Base-by-base conservation (phyloP, 2,797 vertebrate species). In the Cottoperca gobio region DNA sequence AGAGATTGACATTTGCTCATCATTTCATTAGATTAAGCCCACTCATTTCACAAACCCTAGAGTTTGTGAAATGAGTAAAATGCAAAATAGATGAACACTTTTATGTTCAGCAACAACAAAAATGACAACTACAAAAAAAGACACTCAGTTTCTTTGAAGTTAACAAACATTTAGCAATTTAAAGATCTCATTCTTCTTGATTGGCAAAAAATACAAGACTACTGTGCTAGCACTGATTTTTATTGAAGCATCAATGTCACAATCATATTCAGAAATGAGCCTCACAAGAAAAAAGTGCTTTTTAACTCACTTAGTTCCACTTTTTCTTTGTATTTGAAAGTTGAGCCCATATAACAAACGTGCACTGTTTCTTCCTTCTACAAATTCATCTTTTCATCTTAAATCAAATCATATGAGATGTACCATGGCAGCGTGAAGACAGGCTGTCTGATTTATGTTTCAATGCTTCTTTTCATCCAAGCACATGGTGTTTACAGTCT, bases 371-470 rank as follows among this genome's bases (percentile, higher is more conserved):
- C 68, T 67, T 86, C 40, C 33, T 46, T 60, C 43, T 55, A 77
- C 80, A 86, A 82, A 84, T 86, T 65, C 48, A 52, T 84, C 68
- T 80, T 85, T 88, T 90, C 76, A 87, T 87, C 77, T 84, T 63
- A 59, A 85, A 87, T 91, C 75, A 84, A 78, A 82, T 87, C 85
- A 79, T 17, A 58, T 4, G 19, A 72, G 70, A 61, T 58, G 23
- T 82, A 73, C 70, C 52, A 45, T 14, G 37, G 76, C 59, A 80
- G 57, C 54, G 42, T 14, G 35, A 28, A 39, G 39, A 78, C 46
- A 7, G 58, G 14, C 43, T 19, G 54, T 46, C 81, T 83, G 86
- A 81, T 79, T 73, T 57, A 64, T 82, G 78, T 78, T 65, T 70
- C 54, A 46, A 3, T 63, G 77, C 64, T 24, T 21, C 42, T 76